A percentile compares a stretch with the other conserved stretches of the same genome.
Evolutionary conservation across 2,797 vertebrate species (phyloP).

Genomic region (Octomys mimax): DNA sequence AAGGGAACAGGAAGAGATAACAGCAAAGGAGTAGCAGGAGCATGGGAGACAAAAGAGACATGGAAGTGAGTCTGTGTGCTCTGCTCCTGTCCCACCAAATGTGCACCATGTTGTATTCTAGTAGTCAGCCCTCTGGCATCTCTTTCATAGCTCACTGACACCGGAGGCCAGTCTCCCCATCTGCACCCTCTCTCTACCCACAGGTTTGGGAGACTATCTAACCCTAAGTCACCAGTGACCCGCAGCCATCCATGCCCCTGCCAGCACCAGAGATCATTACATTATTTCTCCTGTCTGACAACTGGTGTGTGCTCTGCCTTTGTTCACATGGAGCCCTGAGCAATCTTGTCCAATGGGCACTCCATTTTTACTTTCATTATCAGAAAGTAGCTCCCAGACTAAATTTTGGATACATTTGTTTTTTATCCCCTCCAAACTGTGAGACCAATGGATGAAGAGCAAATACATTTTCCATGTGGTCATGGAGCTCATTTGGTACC

Average conservation of each 20-base stretch:
- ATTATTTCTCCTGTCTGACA: not conserved
- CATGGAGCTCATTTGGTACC: not conserved
- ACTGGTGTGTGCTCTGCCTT: not conserved
- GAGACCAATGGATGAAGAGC: conserved; percentile 43
- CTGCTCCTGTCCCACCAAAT: not conserved
- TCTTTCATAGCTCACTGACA: not conserved
- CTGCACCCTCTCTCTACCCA: not conserved
- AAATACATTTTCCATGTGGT: conserved; percentile 42
- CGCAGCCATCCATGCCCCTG: not conserved
- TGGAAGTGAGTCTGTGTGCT: not conserved
- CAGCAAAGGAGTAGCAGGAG: not conserved
- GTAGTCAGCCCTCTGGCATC: not conserved
- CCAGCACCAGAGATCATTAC: not conserved
- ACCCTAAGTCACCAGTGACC: not conserved
- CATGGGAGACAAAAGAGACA: not conserved
- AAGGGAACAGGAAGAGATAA: not conserved
- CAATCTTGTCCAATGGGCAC: not conserved
- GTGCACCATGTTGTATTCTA: not conserved
- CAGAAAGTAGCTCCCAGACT: conserved; percentile 30
- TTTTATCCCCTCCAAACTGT: conserved; percentile 7
- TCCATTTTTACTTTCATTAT: conserved; percentile 30
- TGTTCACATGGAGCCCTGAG: not conserved
- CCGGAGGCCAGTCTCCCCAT: not conserved
- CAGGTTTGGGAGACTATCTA: not conserved
- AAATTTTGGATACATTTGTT: conserved; percentile 63